Evolutionary conservation across 2,113 vertebrate genomes (phyloP), one percentile per base, ranked within the genome.

Genomic region (Sylvia atricapilla): DNA sequence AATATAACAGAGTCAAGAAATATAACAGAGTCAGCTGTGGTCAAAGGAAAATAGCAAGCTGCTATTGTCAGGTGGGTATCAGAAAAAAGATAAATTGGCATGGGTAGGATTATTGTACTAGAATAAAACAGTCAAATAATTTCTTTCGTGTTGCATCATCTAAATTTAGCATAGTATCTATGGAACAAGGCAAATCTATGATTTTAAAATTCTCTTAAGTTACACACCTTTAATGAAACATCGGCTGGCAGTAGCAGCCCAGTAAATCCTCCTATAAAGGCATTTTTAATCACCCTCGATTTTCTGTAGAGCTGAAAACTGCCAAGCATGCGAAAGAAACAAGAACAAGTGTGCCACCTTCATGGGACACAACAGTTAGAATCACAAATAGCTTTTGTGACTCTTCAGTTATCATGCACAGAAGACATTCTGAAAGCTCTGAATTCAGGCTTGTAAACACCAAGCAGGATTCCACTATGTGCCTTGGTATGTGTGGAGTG

Each of bases 291-390:
- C n/a, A 58, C 27, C 12, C 15, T 59, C 3, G 4, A 13, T 46
- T 62, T 78, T 73, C 53, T 63, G 56, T 35, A 58, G 27, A 7
- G 23, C 43, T 87, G 60, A 13, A 77, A 91, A 47, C 43, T 15
- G 6, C 5, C 17, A 33, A 37, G 33, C 7, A 0, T 11, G 12
- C 41, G 31, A 52, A 47, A 49, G 49, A 58, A 68, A 46, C n/a
- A 7, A 5, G 53, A 86, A 50, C 16, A 90, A 46, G 33, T 11
- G 31, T 39, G 8, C 20, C 21, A 55, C 50, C 41, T 62, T 44
- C 13, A 0, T 23, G n/a, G 64, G 72, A 52, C 7, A 1, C 10
- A 18, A 18, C 0, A 10, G 27, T n/a, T 24, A 4, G 11, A 68
- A 58, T 31, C 7, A 43, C 2, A 0, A 49, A 41, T 46, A 63